These are phyloP conservation scores for Phrynocephalus guinanensis DNA, from an alignment of 2,797 vertebrate genomes.

Conservation along the genomic window DNA sequence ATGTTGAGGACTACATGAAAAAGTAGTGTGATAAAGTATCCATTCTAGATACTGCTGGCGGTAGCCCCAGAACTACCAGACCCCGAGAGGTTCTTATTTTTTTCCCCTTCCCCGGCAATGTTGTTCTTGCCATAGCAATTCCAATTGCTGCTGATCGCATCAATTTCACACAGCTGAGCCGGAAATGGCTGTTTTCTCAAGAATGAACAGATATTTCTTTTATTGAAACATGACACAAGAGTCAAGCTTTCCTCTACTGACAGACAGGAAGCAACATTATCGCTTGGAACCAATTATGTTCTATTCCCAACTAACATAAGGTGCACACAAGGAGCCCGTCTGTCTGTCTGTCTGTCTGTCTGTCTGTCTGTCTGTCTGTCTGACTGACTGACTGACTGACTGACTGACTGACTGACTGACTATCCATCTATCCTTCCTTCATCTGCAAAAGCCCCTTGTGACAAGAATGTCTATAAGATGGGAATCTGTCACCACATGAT, in stretches of 20 bases:
- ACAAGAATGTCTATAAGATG: too few relatives aligned
- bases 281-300: constrained; percentile 24
- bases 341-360: too few relatives aligned
- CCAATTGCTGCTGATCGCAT: too few relatives aligned
- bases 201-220: constrained; percentile 19
- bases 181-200: not conserved
- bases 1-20: not conserved
- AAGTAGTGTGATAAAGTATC: too few relatives aligned
- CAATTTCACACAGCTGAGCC: not conserved
- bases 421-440: too few relatives aligned
- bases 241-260: not conserved
- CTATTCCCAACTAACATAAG: constrained; percentile 8
- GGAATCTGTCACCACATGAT: too few relatives aligned
- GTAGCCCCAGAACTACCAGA: not conserved
- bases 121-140: not conserved
- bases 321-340: too few relatives aligned
- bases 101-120: not conserved
- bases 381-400: too few relatives aligned
- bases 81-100: not conserved
- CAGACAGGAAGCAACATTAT: fast-evolving
- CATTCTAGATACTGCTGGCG: not conserved
- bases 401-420: too few relatives aligned
- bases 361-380: too few relatives aligned
- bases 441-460: too few relatives aligned
- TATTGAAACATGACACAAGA: constrained; percentile 7